A percentile compares a stretch with the other conserved stretches of the same genome.
Evolutionary conservation across 2,888 invertebrate genomes (phyloP).

Genomic region (Lucinisca nassula): DNA sequence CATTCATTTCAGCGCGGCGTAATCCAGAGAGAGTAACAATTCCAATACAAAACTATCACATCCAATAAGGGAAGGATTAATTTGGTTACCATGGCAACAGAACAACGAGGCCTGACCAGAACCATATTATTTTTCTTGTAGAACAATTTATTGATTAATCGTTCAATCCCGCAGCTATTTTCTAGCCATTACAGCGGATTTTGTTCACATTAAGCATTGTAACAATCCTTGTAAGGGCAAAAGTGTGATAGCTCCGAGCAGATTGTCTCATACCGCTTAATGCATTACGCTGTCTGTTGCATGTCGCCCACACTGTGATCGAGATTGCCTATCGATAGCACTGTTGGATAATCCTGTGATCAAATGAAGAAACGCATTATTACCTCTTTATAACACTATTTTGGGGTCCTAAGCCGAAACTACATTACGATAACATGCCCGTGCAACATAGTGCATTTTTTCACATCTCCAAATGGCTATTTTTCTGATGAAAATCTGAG

Average conservation of each 20-base stretch:
- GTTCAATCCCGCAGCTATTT: conserved; percentile 7
- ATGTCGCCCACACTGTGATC: no score
- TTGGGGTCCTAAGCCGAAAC: no score
- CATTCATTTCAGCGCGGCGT: conserved; percentile 2
- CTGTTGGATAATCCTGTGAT: no score
- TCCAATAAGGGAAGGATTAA: conserved; percentile 35
- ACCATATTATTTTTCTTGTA: conserved; percentile 6
- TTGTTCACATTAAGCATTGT: conserved; percentile 1
- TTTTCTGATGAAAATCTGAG: no score
- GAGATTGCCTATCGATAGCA: no score
- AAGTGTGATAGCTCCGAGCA: not conserved
- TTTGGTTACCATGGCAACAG: conserved; percentile 60
- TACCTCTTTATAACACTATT: no score
- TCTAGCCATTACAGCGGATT: not conserved
- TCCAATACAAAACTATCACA: conserved; percentile 9
- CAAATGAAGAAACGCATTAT: no score
- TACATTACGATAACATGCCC: no score
- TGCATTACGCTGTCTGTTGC: not conserved
- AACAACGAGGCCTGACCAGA: conserved; percentile 47
- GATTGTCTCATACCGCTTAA: not conserved
- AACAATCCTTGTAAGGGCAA: not conserved
- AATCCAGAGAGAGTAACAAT: not conserved
- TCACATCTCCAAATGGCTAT: no score
- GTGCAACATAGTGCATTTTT: no score
- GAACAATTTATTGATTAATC: conserved; percentile 8